Conservation (phyloP, 2,113 vertebrate genomes). For the Casuarius casuarius region DNA sequence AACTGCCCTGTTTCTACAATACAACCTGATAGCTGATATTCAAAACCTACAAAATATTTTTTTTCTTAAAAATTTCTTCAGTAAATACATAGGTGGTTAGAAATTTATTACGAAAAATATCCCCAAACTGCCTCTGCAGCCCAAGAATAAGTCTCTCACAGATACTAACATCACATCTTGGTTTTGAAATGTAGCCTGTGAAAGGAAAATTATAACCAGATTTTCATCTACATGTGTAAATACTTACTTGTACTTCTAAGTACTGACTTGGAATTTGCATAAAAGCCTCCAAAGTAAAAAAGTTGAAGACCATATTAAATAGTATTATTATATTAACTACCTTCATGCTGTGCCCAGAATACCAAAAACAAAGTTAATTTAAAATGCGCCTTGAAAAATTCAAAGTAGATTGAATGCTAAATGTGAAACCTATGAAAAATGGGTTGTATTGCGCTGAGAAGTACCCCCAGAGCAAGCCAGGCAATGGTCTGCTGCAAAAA, state of each 20-base stretch:
- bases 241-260: neutral
- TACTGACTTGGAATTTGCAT: neutral
- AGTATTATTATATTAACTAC: neutral
- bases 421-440: neutral
- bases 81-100: neutral
- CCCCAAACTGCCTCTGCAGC: neutral
- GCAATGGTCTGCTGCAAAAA: neutral
- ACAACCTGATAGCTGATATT: neutral
- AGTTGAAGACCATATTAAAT: neutral
- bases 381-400: neutral
- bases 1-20: neutral
- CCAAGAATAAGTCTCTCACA: neutral
- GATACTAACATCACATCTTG: neutral
- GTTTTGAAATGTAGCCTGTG: neutral
- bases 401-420: neutral
- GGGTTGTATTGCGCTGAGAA: neutral
- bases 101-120: conserved; percentile 6
- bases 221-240: neutral
- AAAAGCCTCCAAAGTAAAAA: neutral
- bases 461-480: neutral
- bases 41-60: neutral
- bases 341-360: neutral
- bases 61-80: neutral
- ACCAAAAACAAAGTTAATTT: neutral
- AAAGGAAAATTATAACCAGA: neutral